These are phyloP conservation scores for Sebastes jordani DNA, from an alignment of 2,797 vertebrate species.

Conservation along the genomic window DNA sequence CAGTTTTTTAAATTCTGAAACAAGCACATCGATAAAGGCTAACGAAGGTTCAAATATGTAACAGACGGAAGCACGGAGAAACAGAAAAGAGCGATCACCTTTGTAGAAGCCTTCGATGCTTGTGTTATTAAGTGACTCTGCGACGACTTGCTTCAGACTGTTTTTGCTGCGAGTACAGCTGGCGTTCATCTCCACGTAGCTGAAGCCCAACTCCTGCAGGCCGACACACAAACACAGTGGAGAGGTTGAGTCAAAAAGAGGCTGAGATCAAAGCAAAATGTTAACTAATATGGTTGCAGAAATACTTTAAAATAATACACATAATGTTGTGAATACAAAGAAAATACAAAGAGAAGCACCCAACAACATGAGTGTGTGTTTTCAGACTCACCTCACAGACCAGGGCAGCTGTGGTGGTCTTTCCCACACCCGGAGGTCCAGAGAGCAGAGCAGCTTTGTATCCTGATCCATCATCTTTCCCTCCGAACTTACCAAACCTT, in stretches of 20 bases:
- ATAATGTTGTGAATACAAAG: neutral
- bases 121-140: slow-evolving; percentile 95
- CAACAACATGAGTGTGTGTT: neutral
- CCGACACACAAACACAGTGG: slow-evolving; percentile 1
- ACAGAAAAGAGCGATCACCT: slow-evolving; percentile 72
- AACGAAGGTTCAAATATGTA: neutral
- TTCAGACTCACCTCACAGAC: slow-evolving; percentile 90
- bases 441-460: slow-evolving; percentile 95
- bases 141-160: slow-evolving; percentile 90
- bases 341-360: neutral
- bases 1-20: neutral
- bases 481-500: slow-evolving; percentile 85
- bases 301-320: neutral
- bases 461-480: slow-evolving; percentile 89
- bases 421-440: slow-evolving; percentile 96
- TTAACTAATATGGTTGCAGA: neutral
- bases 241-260: neutral
- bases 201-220: slow-evolving; percentile 91
- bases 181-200: slow-evolving; percentile 97
- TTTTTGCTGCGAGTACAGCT: slow-evolving; percentile 96
- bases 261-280: neutral
- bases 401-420: slow-evolving; percentile 95
- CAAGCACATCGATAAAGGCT: neutral
- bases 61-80: neutral
- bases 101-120: slow-evolving; percentile 95